phyloP scores from a whole-genome alignment of 2,113 vertebrate genomes.

The Charina bottae region DNA sequence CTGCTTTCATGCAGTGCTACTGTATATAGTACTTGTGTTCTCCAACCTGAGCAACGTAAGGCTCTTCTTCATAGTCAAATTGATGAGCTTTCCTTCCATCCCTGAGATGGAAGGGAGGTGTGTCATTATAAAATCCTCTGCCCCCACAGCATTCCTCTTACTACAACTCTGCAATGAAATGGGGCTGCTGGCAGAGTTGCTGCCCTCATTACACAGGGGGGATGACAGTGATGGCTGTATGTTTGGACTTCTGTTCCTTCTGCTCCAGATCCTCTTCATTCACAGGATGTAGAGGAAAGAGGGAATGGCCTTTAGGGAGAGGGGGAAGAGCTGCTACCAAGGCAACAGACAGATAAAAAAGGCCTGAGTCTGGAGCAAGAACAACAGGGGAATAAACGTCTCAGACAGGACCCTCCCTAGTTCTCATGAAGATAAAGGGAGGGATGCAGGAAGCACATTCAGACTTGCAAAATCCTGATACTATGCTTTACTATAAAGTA shows the following conservation, averaged over 20 bases:
- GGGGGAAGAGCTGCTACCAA: not conserved
- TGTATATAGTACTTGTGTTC: not conserved
- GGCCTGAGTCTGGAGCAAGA: not conserved
- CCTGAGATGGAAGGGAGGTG: not conserved
- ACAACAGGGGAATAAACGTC: not conserved
- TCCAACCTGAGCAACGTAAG: not conserved
- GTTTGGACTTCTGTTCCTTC: not conserved
- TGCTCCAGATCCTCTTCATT: not conserved
- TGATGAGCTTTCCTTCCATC: not conserved
- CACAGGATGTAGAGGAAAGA: not conserved
- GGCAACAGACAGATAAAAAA: not conserved
- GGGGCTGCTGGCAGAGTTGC: not conserved
- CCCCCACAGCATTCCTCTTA: not conserved
- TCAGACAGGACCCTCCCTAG: not conserved
- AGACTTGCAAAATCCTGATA: no score
- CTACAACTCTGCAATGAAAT: not conserved
- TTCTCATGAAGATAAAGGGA: no score
- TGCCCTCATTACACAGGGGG: not conserved
- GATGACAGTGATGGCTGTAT: not conserved
- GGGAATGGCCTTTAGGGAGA: not conserved
- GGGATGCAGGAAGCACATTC: no score
- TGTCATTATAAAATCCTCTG: not conserved
- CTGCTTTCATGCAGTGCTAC: not conserved
- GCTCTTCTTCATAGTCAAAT: not conserved
- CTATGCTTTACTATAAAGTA: no score